Conservation (phyloP, 1,140 invertebrate species). For the Drosophila punjabiensis region DNA sequence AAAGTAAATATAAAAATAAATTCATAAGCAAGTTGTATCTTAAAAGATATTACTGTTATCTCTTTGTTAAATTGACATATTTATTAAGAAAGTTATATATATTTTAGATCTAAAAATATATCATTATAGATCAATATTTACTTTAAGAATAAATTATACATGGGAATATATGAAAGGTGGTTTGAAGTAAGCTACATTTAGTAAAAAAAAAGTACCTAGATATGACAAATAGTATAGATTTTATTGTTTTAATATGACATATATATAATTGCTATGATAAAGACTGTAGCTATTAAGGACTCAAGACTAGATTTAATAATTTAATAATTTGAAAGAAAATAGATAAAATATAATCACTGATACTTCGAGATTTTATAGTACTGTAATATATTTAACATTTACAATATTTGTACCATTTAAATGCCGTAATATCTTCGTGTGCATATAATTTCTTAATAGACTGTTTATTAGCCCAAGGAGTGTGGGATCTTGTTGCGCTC, state of each 20-base stretch:
- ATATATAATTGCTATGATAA: no score
- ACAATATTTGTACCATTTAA: no score
- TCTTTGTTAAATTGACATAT: neutral
- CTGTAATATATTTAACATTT: no score
- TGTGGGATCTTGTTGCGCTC: conserved; percentile 12
- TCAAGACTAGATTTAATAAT: no score
- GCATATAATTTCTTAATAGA: conserved; percentile 16
- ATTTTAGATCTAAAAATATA: neutral
- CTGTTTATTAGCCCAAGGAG: conserved; percentile 31
- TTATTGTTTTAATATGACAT: no score
- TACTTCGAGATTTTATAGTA: neutral
- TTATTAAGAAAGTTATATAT: neutral
- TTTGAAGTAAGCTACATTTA: no score
- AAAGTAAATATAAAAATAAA: neutral
- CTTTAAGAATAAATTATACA: neutral
- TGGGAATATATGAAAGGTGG: no score
- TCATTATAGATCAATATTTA: neutral
- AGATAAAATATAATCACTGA: no score
- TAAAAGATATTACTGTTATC: neutral
- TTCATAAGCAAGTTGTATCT: neutral
- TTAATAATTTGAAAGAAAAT: no score
- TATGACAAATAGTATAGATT: no score
- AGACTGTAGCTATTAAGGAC: no score
- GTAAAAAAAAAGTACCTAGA: no score
- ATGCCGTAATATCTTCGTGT: neutral